phyloP scores from a whole-genome alignment of 2,113 vertebrate species.

The Xiphias gladius region DNA sequence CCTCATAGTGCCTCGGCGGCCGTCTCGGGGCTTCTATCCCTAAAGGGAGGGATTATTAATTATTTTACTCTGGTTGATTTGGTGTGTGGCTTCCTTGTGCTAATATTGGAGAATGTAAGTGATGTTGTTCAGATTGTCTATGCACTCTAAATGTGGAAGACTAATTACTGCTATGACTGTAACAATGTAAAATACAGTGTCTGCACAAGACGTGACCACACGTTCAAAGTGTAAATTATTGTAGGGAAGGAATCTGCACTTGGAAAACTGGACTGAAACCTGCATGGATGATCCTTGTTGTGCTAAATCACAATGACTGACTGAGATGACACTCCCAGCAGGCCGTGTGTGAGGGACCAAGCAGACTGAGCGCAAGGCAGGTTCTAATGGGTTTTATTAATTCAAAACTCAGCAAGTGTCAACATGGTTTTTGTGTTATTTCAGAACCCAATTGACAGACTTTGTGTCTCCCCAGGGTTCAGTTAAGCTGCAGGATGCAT shows the following conservation, averaged over 20 bases:
- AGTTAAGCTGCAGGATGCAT: conserved; percentile 55
- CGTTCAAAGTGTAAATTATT: background rate
- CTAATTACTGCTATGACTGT: background rate
- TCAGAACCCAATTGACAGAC: background rate
- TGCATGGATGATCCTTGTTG: background rate
- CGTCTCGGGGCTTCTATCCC: background rate
- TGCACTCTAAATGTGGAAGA: conserved; percentile 25
- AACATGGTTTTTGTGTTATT: background rate
- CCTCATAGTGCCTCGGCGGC: conserved; percentile 57
- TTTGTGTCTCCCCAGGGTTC: conserved; percentile 11
- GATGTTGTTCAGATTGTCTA: conserved; percentile 33
- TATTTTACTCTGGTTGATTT: conserved; percentile 16
- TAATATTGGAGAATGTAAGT: conserved; percentile 32
- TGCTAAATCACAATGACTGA: background rate
- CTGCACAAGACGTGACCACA: background rate
- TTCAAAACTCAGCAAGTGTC: background rate
- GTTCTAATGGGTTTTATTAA: background rate
- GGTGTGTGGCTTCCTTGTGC: conserved; percentile 24
- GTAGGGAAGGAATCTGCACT: conserved; percentile 7
- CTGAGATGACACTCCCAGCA: background rate
- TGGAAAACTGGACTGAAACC: background rate
- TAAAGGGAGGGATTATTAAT: background rate
- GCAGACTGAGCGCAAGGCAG: background rate
- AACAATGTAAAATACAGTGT: background rate
- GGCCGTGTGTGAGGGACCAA: conserved; percentile 14